Conservation (phyloP, 2,888 invertebrate genomes). For the Cephus rjabovi region DNA sequence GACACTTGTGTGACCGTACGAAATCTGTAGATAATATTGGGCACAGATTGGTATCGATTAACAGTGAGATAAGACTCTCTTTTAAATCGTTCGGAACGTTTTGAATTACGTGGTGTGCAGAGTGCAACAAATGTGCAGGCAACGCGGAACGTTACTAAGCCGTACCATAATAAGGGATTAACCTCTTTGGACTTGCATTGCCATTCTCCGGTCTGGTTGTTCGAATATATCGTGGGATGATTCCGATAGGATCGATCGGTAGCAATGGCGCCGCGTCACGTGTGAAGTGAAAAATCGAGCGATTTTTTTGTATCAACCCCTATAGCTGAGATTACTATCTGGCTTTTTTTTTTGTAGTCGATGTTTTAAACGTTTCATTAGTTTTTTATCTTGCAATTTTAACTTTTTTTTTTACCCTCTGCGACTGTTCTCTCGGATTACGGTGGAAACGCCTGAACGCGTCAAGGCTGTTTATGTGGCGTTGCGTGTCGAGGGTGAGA, state of each 20-base stretch:
- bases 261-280: neutral
- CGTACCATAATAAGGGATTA: neutral
- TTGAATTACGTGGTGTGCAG: neutral
- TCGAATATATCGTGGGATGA: neutral
- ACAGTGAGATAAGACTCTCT: neutral
- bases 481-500: constrained; percentile 46
- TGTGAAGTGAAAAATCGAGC: neutral
- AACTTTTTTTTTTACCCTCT: neutral
- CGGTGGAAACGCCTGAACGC: constrained; percentile 35
- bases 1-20: neutral
- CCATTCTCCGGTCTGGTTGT: neutral
- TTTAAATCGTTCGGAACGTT: neutral
- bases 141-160: neutral
- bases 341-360: neutral
- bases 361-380: neutral
- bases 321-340: neutral
- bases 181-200: neutral
- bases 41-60: neutral
- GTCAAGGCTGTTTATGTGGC: constrained; percentile 52
- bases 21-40: neutral
- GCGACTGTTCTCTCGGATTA: neutral
- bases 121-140: neutral
- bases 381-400: neutral
- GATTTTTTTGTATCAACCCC: neutral
- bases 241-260: neutral